Conservation (phyloP, 2,113 vertebrate genomes). For the Leptosomus discolor region DNA sequence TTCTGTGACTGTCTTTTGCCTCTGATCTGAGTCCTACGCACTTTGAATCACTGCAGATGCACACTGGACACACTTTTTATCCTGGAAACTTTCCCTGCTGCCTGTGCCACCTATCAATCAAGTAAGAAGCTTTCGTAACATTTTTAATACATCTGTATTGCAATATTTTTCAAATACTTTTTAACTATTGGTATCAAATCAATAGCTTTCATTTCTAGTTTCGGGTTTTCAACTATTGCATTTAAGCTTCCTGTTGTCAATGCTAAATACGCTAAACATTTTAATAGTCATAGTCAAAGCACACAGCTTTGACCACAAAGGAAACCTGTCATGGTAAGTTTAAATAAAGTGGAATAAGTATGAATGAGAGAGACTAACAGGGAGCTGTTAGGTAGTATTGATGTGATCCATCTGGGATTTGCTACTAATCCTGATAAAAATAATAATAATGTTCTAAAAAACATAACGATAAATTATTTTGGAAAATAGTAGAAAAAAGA, state of each 20-base stretch:
- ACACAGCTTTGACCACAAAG: background rate
- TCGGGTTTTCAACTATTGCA: background rate
- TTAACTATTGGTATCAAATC: background rate
- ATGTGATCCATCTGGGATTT: background rate
- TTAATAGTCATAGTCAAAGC: background rate
- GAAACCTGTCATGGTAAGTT: background rate
- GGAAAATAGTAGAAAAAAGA: background rate
- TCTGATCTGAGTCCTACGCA: background rate
- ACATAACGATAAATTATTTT: background rate
- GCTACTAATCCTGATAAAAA: background rate
- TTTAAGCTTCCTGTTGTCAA: background rate
- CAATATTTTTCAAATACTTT: background rate
- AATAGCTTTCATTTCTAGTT: background rate
- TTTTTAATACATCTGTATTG: background rate
- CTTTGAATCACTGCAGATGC: background rate
- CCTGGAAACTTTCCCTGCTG: background rate
- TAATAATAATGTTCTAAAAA: background rate
- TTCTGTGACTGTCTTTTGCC: background rate
- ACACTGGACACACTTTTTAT: background rate
- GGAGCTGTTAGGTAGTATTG: background rate
- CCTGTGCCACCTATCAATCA: background rate
- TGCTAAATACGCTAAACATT: background rate
- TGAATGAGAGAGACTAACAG: background rate
- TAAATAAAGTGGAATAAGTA: background rate
- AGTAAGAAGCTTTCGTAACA: background rate